A percentile compares a stretch with the other conserved stretches of the same genome.
phyloP scores from a whole-genome alignment of 2,797 vertebrate genomes.

The Dallia pectoralis region DNA sequence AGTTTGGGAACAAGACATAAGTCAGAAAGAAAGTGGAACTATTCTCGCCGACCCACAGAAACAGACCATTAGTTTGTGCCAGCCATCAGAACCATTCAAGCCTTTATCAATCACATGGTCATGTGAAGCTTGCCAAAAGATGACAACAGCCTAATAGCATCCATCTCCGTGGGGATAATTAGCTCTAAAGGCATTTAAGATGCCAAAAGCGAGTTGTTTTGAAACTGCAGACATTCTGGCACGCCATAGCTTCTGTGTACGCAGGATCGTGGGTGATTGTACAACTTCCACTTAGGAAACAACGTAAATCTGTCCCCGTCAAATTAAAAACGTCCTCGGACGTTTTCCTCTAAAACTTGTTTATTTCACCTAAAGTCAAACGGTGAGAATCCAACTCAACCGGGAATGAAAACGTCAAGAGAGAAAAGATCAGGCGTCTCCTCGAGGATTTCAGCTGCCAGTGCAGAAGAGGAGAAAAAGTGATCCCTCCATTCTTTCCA shows the following conservation, averaged over 20 bases:
- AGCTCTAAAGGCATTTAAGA: not conserved
- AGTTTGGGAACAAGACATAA: slow-evolving; percentile 32
- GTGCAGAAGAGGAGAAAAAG: slow-evolving; percentile 45
- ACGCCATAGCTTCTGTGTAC: not conserved
- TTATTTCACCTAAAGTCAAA: slow-evolving; percentile 42
- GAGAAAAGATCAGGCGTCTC: slow-evolving; percentile 30
- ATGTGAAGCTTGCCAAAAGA: slow-evolving; percentile 27
- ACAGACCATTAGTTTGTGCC: slow-evolving; percentile 22
- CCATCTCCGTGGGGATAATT: not conserved
- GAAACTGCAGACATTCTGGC: not conserved
- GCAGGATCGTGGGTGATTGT: not conserved
- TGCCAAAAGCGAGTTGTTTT: not conserved
- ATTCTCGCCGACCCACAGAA: slow-evolving; percentile 7
- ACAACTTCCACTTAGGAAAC: not conserved
- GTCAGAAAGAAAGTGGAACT: slow-evolving; percentile 10
- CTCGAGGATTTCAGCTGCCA: slow-evolving; percentile 29
- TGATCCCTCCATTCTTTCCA: slow-evolving; percentile 48
- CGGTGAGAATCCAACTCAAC: slow-evolving; percentile 38
- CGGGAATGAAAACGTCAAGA: slow-evolving; percentile 33
- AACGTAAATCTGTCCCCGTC: not conserved
- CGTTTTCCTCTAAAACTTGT: slow-evolving; percentile 45
- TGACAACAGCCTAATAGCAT: not conserved
- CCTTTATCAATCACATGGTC: slow-evolving; percentile 49
- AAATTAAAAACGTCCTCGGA: slow-evolving; percentile 32
- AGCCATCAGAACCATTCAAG: slow-evolving; percentile 32